Evolutionary conservation across 2,797 vertebrate species (phyloP).

Genomic region (Urocyon cinereoargenteus): DNA sequence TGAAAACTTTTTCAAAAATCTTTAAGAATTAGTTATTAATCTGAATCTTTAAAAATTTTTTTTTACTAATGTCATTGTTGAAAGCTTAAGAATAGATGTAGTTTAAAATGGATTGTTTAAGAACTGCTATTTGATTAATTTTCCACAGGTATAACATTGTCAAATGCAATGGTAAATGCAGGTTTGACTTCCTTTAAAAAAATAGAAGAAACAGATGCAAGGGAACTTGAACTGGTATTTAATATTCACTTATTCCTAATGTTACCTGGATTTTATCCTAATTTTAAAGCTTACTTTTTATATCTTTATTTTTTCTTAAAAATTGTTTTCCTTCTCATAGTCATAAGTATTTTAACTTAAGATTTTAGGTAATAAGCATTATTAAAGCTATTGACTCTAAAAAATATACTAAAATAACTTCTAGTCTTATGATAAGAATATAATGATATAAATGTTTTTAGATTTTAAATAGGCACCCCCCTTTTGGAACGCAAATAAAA

Average conservation of each 20-base stretch:
- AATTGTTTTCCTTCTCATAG: slow-evolving; percentile 35
- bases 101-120: slow-evolving; percentile 71
- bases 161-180: slow-evolving; percentile 96
- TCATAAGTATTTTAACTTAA: slow-evolving; percentile 58
- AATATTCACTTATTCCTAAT: slow-evolving; percentile 64
- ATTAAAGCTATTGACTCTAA: slow-evolving; percentile 48
- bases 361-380: slow-evolving; percentile 32
- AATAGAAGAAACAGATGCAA: slow-evolving; percentile 95
- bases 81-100: slow-evolving; percentile 55
- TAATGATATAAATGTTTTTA: slow-evolving; percentile 85
- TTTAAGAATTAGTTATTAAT: slow-evolving; percentile 33
- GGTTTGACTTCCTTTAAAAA: slow-evolving; percentile 96
- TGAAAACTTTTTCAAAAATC: not conserved
- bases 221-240: slow-evolving; percentile 96
- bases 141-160: slow-evolving; percentile 93
- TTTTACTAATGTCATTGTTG: slow-evolving; percentile 27
- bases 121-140: slow-evolving; percentile 73
- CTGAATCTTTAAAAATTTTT: not conserved
- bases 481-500: slow-evolving; percentile 98
- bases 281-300: slow-evolving; percentile 34
- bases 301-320: slow-evolving; percentile 63
- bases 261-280: slow-evolving; percentile 22
- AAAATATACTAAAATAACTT: slow-evolving; percentile 48
- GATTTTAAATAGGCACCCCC: slow-evolving; percentile 98
- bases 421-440: slow-evolving; percentile 58